phyloP scores from a whole-genome alignment of 2,113 vertebrate genomes.

The Dasypus novemcinctus region DNA sequence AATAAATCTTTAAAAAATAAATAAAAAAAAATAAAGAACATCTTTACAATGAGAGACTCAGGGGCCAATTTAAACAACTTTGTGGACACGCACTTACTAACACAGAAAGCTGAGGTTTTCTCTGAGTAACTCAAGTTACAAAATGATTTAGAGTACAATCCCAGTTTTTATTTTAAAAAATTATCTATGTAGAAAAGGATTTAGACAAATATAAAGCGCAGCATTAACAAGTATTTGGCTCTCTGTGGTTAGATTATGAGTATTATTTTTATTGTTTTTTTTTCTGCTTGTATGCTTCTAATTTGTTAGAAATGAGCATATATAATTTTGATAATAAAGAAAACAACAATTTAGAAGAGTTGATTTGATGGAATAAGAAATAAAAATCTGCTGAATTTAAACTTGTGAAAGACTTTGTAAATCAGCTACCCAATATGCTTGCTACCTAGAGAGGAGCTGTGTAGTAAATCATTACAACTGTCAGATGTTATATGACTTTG shows the following conservation, averaged over 20 bases:
- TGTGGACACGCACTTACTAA: neutral
- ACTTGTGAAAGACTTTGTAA: neutral
- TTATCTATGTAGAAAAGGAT: neutral
- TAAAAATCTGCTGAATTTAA: neutral
- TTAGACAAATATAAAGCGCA: neutral
- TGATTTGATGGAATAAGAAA: neutral
- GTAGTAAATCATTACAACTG: neutral
- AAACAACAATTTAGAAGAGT: conserved; percentile 7
- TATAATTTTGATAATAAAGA: conserved; percentile 1
- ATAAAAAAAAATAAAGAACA: too few species aligned
- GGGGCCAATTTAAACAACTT: neutral
- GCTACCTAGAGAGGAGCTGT: neutral
- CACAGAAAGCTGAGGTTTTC: neutral
- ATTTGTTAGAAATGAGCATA: neutral
- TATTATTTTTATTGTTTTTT: neutral
- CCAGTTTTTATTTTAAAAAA: neutral
- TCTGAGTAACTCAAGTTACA: neutral
- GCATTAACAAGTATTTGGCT: neutral
- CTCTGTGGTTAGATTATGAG: neutral
- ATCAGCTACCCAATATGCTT: neutral
- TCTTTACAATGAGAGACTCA: neutral
- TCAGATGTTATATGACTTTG: neutral
- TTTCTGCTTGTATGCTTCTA: neutral
- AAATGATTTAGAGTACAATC: neutral
- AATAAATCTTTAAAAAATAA: too few species aligned